Evolutionary conservation across 2,113 vertebrate species (phyloP).

Genomic region (Cinclus mexicanus): DNA sequence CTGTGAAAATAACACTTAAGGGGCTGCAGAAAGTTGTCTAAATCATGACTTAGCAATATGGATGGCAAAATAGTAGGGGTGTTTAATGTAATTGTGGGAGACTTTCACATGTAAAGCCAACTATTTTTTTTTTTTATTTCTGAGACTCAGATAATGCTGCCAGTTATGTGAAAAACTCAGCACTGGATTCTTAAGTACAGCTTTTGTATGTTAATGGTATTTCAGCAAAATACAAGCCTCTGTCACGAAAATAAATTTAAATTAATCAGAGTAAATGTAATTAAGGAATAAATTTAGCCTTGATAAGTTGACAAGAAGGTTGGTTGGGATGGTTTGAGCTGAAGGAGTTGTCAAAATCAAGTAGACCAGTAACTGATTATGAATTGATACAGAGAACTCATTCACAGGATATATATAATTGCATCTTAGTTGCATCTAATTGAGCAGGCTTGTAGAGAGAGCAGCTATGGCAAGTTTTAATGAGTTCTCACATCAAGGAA

Average conservation of each 20-base stretch:
- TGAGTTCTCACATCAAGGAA: background rate
- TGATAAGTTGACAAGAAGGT: background rate
- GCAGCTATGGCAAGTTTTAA: background rate
- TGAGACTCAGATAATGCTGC: background rate
- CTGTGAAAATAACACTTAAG: background rate
- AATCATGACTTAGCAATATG: background rate
- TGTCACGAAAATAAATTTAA: background rate
- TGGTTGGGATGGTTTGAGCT: background rate
- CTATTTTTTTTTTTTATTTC: background rate
- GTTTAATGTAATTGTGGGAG: background rate
- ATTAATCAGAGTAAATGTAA: background rate
- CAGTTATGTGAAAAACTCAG: background rate
- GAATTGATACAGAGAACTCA: background rate
- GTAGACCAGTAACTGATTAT: background rate
- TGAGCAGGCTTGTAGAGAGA: background rate
- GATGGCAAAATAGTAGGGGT: background rate
- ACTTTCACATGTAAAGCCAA: background rate
- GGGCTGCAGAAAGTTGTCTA: background rate
- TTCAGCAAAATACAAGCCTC: background rate
- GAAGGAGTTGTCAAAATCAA: background rate
- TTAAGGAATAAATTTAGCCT: background rate
- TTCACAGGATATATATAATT: background rate
- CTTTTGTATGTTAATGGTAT: background rate
- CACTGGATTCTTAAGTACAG: background rate
- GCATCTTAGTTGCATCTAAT: background rate